Evolutionary conservation across 2,888 invertebrate genomes (phyloP), one percentile per base, ranked within the genome.

Genomic region (Watsonalla binaria): DNA sequence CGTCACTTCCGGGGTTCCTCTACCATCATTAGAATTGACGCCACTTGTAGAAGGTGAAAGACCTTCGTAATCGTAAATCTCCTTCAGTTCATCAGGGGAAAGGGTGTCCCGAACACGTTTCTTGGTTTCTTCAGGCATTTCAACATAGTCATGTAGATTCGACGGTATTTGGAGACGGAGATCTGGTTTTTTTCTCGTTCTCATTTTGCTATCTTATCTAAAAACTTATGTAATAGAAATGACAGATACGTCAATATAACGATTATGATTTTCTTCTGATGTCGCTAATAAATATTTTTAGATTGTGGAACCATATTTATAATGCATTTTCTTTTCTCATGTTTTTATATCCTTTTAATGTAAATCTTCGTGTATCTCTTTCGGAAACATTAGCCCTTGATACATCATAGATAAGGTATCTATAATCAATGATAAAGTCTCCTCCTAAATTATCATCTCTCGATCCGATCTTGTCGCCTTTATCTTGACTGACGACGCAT

Each of bases 71-170:
- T 52, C 48, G 4, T 54, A 50, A 11, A 8, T 15, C 34, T 57
- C 54, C 37, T 55, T 59, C n/a, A 78, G 65, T 11, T 75, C 72
- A 46, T 69, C 76, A 0, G 72, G 63, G 35, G 59, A 70, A 53
- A 53, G 64, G 49, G 66, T 76, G 0, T 76, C 77, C 5, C 74
- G 62, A 24, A 85, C 81, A 35, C 77, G 56, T 6, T 69, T 61
- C 46, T 74, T 75, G 0, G 82, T 77, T 15, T 82, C 82, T 7
- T 65, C 61, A 2, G 90, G 89, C 88, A 90, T 89, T 68, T 85
- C 80, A 0, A 86, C 90, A 64, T 88, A 90, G 46, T 87, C 90
- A 6, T 78, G 72, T 0, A 87, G 84, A 54, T 84, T 86, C 0
- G 84, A 76, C 0, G 85, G 84, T 52, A 90, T 87, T 5, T 78